Evolutionary conservation across 2,888 invertebrate genomes (phyloP), one percentile per base, ranked within the genome.

Genomic region (Nomada fabriciana): DNA sequence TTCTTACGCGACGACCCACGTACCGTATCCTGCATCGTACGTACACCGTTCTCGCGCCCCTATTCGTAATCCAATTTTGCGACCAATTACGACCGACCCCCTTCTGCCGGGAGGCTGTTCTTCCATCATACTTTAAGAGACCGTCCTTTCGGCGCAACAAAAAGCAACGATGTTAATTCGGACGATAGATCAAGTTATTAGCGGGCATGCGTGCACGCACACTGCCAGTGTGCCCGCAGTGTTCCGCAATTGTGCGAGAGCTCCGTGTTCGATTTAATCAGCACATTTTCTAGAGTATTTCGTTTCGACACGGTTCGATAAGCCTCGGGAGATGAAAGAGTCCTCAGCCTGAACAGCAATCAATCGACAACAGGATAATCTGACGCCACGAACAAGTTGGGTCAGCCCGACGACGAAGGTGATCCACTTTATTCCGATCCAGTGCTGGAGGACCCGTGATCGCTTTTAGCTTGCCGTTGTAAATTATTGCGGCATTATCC

Each of bases 31-130:
- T 47, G 20, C 57, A 68, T 53, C 36, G n/a, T 20, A 43, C 23
- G 43, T 72, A 47, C 25, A 15, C 50, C 15, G 52, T 0, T 55
- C 25, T 18, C 23, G 25, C 70, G 67, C 15, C 68, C 86, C 84
- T 83, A 70, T 84, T 70, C 76, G 59, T 80, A 50, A 75, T 64
- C 85, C 80, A 87, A 85, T 87, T 87, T 85, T 43, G 73, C 78
- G 76, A 87, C 77, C 80, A 86, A 80, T 82, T 70, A 57, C 79
- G 80, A 83, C 71, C 81, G 79, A 71, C 77, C 79, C 76, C 64
- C 69, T 73, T 74, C 3, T 47, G 25, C 15, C 36, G 55, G 60
- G 72, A 75, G 64, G 80, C 84, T 79, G 80, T 82, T 79, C 72
- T 76, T 52, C 18, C n/a, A 2, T 10, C 29, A 10, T 10, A 52